A percentile compares a stretch with the other conserved stretches of the same genome.
phyloP scores from a whole-genome alignment of 2,797 vertebrate species.

The Centropyge bicolor region DNA sequence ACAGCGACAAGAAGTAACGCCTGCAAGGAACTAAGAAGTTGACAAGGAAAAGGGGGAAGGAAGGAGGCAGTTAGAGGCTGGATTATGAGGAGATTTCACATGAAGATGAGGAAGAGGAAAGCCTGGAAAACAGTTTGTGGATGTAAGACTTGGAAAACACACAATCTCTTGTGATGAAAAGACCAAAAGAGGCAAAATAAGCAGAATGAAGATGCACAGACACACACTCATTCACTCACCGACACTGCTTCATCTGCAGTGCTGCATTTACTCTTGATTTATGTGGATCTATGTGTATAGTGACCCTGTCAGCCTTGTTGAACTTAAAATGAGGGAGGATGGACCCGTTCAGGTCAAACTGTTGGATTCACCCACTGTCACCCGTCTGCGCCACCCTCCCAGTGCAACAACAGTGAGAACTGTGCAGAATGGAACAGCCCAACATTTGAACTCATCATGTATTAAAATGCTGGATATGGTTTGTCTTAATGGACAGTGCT shows the following conservation, averaged over 20 bases:
- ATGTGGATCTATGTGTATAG: constrained; percentile 24
- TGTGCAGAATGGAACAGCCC: not conserved
- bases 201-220: constrained; percentile 27
- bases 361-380: constrained; percentile 30
- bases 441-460: constrained; percentile 8
- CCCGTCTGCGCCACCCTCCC: not conserved
- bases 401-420: not conserved
- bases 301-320: not conserved
- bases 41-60: not conserved
- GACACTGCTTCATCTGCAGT: constrained; percentile 11
- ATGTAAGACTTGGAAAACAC: constrained; percentile 31
- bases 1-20: constrained; percentile 84
- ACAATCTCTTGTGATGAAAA: constrained; percentile 28
- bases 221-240: constrained; percentile 21
- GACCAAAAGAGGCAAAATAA: constrained; percentile 35
- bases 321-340: not conserved
- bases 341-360: not conserved
- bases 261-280: constrained; percentile 14
- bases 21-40: not conserved
- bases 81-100: not conserved
- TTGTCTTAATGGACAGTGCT: not conserved
- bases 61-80: not conserved
- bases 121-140: constrained; percentile 6
- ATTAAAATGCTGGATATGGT: constrained; percentile 31
- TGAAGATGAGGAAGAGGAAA: not conserved